Evolutionary conservation across 1,140 invertebrate species (phyloP), one percentile per base, ranked within the genome.

Genomic region (Halictus rubicundus): DNA sequence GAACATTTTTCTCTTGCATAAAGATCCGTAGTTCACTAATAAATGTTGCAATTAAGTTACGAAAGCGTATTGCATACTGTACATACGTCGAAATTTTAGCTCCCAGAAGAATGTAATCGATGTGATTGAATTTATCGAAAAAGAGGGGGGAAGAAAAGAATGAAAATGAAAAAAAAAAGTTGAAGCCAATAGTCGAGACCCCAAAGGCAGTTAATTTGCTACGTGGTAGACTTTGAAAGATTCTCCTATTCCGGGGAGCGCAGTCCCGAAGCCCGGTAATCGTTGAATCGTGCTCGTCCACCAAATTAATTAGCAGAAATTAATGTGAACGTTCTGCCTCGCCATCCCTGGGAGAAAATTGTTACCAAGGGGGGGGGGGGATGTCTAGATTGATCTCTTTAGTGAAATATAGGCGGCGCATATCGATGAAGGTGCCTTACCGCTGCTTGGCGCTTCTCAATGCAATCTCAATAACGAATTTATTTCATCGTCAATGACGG

Each of bases 121-220:
- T 32, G 42, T 4, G n/a, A 57, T 8, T 8, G 21, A 9, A 57
- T 57, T n/a, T 57, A n/a, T 57, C 9, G 8, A 37, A 6, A 10
- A 57, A 37, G 1, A 14, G 19, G 23, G 52, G 6, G 9, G n/a
- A 8, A 42, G 52, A 63, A 76, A 8, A 54, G 61, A 54, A 68
- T 23, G 42, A 21, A 76, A 54, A 76, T 76, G 52, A 60, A 27
- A 75, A 80, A 61, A 60, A n/a, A 68, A 80, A 80, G 78, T 84
- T 74, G 63, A 54, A 70, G 84, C 80, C 85, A 81, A 88, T 87
- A 83, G 82, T 85, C 80, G 78, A 75, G 78, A 87, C 80, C 88
- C 86, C 84, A 86, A 81, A 64, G 49, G 61, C 80, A 88, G 87
- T 89, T 89, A 89, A 89, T 89, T 82, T 81, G 71, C 78, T 63